Percentiles rank a stretch among this genome's conserved stretches.
These are phyloP conservation scores for Caenorhabditis angaria DNA, from an alignment of 2,888 invertebrate genomes.

Conservation along the genomic window DNA sequence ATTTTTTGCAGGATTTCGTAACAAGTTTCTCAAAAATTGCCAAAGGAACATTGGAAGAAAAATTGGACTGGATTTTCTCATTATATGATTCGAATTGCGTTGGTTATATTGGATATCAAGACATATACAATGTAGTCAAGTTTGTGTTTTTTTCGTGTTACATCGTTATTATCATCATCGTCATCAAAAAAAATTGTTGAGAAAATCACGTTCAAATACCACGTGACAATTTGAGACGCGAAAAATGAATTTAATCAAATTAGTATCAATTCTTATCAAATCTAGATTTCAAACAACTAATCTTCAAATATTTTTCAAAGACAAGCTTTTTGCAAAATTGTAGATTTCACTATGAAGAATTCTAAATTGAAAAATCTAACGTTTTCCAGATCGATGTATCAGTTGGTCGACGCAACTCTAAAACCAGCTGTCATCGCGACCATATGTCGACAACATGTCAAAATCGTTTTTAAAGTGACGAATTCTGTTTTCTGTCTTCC, in stretches of 20 bases:
- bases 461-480: conserved; percentile 33
- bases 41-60: conserved; percentile 61
- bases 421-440: conserved; percentile 42
- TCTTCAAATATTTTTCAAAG: too few relatives aligned
- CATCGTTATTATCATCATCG: too few relatives aligned
- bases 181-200: background rate
- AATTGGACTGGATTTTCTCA: conserved; percentile 67
- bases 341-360: too few relatives aligned
- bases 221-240: background rate
- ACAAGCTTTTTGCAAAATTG: too few relatives aligned
- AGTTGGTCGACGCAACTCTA: conserved; percentile 39
- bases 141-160: conserved; percentile 12
- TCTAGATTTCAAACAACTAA: too few relatives aligned
- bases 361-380: too few relatives aligned
- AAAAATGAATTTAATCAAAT: background rate
- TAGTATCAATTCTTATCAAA: background rate
- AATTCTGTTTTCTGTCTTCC: background rate
- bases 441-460: conserved; percentile 45
- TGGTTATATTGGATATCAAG: conserved; percentile 46
- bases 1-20: conserved; percentile 63
- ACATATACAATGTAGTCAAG: conserved; percentile 46
- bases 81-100: conserved; percentile 61
- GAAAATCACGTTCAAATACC: background rate
- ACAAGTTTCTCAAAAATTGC: conserved; percentile 65
- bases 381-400: conserved; percentile 46